Conservation (phyloP, 2,797 vertebrate genomes). For the Menidia menidia region DNA sequence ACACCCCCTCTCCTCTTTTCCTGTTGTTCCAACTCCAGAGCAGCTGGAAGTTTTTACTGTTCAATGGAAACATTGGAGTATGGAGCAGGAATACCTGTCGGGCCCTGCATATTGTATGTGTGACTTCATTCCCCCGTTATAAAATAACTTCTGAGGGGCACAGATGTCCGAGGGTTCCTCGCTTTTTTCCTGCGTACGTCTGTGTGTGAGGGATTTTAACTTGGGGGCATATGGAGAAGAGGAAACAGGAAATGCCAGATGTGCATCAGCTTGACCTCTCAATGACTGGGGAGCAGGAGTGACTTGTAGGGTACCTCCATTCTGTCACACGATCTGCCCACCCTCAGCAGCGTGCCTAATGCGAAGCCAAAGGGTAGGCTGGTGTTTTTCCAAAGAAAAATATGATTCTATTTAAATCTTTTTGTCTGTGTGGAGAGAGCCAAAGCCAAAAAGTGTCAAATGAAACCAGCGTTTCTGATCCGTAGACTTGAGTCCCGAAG, state of each 20-base stretch:
- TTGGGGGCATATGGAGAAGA: slow-evolving; percentile 64
- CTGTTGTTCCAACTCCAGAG: slow-evolving; percentile 8
- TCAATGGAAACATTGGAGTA: slow-evolving; percentile 59
- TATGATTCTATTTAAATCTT: slow-evolving; percentile 16
- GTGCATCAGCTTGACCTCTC: slow-evolving; percentile 79
- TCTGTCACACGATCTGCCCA: slow-evolving; percentile 38
- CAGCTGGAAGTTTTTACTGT: slow-evolving; percentile 64
- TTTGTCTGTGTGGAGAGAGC: slow-evolving; percentile 7
- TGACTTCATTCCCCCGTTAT: slow-evolving; percentile 26
- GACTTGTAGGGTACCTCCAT: slow-evolving; percentile 52
- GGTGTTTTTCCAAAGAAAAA: slow-evolving; percentile 54
- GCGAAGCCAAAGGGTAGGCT: slow-evolving; percentile 41
- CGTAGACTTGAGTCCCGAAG: slow-evolving; percentile 9
- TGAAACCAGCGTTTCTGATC: slow-evolving; percentile 12
- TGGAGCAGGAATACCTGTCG: slow-evolving; percentile 47
- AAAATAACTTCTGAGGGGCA: slow-evolving; percentile 35
- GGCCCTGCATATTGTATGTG: slow-evolving; percentile 19
- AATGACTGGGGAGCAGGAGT: slow-evolving; percentile 45
- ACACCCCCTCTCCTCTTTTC: neutral
- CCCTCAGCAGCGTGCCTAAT: slow-evolving; percentile 8
- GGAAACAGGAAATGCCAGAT: slow-evolving; percentile 82
- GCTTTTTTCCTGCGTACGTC: slow-evolving; percentile 7
- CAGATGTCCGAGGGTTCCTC: slow-evolving; percentile 48
- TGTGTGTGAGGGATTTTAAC: slow-evolving; percentile 39
- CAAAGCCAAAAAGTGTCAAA: slow-evolving; percentile 32